Evolutionary conservation across 2,888 invertebrate species (phyloP).

Genomic region (Mongoloraphidia duomilia): DNA sequence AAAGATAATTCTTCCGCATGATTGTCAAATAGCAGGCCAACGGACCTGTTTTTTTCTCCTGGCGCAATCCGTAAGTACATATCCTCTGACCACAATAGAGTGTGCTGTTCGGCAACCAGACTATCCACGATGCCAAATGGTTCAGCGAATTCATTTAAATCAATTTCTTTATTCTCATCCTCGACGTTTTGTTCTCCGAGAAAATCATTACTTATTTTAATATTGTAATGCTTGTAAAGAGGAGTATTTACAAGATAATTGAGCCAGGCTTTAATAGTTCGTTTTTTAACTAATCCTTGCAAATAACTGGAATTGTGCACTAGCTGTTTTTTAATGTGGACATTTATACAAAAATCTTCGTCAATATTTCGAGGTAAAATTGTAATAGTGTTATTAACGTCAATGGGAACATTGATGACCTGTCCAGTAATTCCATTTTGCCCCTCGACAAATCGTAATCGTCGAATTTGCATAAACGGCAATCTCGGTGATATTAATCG

Average conservation of each 20-base stretch:
- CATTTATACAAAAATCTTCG: slow-evolving; percentile 18
- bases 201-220: slow-evolving; percentile 13
- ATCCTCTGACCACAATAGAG: slow-evolving; percentile 16
- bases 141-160: slow-evolving; percentile 13
- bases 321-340: slow-evolving; percentile 17
- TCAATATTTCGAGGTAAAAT: slow-evolving; percentile 16
- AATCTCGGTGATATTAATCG: slow-evolving; percentile 11
- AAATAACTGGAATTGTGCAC: slow-evolving; percentile 17
- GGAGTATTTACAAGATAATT: slow-evolving; percentile 13
- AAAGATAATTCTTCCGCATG: slow-evolving; percentile 29
- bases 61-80: slow-evolving; percentile 12
- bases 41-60: too few species aligned
- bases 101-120: slow-evolving; percentile 14
- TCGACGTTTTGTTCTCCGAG: slow-evolving; percentile 2
- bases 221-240: slow-evolving; percentile 9
- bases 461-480: slow-evolving; percentile 12
- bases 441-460: slow-evolving; percentile 13
- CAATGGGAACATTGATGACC: slow-evolving; percentile 18
- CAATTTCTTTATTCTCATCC: too few species aligned
- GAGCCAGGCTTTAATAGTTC: slow-evolving; percentile 16
- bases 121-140: slow-evolving; percentile 14
- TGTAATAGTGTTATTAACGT: slow-evolving; percentile 16
- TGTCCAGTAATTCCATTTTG: slow-evolving; percentile 9
- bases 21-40: slow-evolving; percentile 24
- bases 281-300: slow-evolving; percentile 15